A percentile compares a stretch with the other conserved stretches of the same genome.
These are phyloP conservation scores for Sarcoramphus papa DNA, from an alignment of 2,797 vertebrate species.

Conservation along the genomic window DNA sequence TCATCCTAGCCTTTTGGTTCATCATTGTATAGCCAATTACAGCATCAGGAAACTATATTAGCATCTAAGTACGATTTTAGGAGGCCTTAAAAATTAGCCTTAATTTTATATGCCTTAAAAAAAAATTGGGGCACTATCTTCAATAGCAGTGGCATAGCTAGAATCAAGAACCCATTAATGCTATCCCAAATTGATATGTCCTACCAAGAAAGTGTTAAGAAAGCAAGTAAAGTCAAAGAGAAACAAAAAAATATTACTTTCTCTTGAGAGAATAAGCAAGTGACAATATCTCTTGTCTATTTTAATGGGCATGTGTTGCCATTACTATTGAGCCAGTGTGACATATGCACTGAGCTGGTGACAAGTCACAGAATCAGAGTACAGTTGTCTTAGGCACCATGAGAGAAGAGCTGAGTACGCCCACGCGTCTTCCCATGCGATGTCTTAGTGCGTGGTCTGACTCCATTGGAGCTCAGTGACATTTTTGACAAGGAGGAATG, in stretches of 20 bases:
- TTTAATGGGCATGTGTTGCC: neutral
- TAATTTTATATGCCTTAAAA: neutral
- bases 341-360: neutral
- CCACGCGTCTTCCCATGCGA: fast-evolving
- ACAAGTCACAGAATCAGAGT: neutral
- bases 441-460: neutral
- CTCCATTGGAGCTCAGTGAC: neutral
- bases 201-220: neutral
- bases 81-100: neutral
- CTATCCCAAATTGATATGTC: neutral
- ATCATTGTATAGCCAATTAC: neutral
- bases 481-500: neutral
- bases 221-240: neutral
- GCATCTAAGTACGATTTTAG: neutral
- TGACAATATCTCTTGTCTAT: neutral
- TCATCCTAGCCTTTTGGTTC: neutral
- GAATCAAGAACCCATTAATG: neutral
- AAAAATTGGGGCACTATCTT: neutral
- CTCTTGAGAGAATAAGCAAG: neutral
- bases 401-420: neutral
- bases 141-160: neutral
- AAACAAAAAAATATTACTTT: neutral
- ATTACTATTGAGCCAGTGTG: neutral
- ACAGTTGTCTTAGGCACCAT: neutral
- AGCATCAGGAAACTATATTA: neutral